These are phyloP conservation scores for Spongia lamella DNA, from an alignment of 37 sponge, comb jelly and placozoan genomes.

Conservation along the genomic window DNA sequence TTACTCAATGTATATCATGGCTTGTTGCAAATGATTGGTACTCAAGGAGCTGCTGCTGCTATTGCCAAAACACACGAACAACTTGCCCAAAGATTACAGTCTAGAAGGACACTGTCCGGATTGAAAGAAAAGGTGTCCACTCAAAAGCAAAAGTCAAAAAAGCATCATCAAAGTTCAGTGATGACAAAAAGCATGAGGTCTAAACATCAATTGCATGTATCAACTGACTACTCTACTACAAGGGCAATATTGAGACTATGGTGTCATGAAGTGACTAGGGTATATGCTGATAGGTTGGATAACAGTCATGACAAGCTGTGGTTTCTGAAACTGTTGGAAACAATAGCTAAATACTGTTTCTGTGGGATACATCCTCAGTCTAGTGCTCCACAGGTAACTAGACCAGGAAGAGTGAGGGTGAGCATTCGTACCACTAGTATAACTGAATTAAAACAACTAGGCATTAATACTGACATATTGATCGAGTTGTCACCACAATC, in stretches of 20 bases:
- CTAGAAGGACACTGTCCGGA: no score
- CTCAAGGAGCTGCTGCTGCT: background rate
- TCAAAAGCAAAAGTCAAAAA: background rate
- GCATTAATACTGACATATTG: no score
- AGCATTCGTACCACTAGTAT: background rate
- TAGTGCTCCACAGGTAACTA: background rate
- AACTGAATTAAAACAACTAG: background rate
- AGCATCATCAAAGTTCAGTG: conserved; percentile 8
- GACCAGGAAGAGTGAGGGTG: background rate
- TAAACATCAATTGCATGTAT: no score
- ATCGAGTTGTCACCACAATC: no score
- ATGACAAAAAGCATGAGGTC: no score
- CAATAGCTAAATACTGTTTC: conserved; percentile 61
- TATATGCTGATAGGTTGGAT: conserved; percentile 56
- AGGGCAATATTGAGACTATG: conserved; percentile 59
- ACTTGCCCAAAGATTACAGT: no score
- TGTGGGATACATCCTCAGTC: conserved; percentile 42
- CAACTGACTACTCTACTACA: conserved; percentile 16
- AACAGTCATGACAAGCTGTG: conserved; percentile 52
- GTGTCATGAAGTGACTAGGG: conserved; percentile 76
- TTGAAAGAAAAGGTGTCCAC: conserved; percentile 7
- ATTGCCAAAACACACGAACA: no score
- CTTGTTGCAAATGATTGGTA: conserved; percentile 34
- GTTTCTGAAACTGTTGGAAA: conserved; percentile 66
- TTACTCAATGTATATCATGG: conserved; percentile 45